phyloP scores from a whole-genome alignment of 2,113 vertebrate genomes.

The Puma concolor region DNA sequence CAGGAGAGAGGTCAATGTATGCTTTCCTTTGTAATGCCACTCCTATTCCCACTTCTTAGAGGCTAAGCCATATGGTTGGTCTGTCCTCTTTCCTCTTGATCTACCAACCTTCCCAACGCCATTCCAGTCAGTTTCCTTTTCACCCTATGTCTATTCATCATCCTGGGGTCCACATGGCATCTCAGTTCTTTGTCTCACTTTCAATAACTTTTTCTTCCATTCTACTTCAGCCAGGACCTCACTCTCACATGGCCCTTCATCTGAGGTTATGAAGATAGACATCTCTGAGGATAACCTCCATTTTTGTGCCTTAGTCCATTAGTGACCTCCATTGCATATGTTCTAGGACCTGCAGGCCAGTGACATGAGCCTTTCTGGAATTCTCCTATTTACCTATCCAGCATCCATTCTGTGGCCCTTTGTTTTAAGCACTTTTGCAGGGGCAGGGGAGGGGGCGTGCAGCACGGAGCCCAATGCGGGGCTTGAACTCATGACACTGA shows the following conservation, averaged over 20 bases:
- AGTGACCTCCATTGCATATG: not conserved
- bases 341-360: not conserved
- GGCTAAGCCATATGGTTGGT: not conserved
- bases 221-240: not conserved
- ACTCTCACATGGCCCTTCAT: not conserved
- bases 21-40: not conserved
- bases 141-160: not conserved
- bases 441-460: no score
- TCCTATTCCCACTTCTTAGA: not conserved
- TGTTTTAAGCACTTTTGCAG: not conserved
- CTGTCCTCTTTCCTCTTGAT: not conserved
- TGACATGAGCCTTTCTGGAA: not conserved
- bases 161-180: not conserved
- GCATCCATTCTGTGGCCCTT: not conserved
- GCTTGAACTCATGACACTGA: no score
- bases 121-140: not conserved
- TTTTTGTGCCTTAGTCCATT: not conserved
- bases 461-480: no score
- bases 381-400: not conserved
- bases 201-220: not conserved
- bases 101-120: not conserved
- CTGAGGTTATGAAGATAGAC: not conserved
- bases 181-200: not conserved
- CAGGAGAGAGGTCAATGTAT: not conserved
- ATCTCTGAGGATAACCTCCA: not conserved